These are phyloP conservation scores for Desoria tigrina DNA, from an alignment of 2,888 invertebrate genomes.

Conservation along the genomic window DNA sequence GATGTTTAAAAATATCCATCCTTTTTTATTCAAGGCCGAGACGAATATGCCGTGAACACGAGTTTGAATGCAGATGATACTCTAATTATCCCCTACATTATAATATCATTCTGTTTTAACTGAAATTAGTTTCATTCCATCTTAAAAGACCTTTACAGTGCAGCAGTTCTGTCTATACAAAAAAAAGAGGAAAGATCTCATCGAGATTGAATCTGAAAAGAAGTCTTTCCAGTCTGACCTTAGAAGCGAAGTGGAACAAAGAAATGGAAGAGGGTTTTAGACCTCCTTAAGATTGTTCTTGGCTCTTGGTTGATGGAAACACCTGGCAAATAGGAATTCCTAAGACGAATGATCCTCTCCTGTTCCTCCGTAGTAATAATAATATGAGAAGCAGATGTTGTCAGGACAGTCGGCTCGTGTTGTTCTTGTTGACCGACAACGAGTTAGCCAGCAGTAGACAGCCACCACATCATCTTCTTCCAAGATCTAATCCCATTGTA, in stretches of 20 bases:
- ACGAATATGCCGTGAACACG: too few species aligned
- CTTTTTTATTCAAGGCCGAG: too few species aligned
- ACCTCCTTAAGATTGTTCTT: not conserved
- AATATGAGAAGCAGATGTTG: constrained; percentile 43
- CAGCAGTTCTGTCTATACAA: too few species aligned
- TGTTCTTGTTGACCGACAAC: constrained; percentile 32
- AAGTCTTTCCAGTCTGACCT: not conserved
- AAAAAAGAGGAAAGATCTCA: not conserved
- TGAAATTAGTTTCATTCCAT: too few species aligned
- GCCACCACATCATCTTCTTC: constrained; percentile 2
- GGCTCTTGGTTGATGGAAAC: constrained; percentile 30
- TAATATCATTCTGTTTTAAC: too few species aligned
- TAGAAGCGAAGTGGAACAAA: constrained; percentile 1
- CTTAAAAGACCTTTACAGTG: too few species aligned
- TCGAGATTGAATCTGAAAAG: not conserved
- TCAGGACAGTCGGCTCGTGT: constrained; percentile 30
- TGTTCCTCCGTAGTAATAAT: too few species aligned
- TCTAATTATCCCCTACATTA: too few species aligned
- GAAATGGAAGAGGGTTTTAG: not conserved
- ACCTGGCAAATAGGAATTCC: constrained; percentile 46
- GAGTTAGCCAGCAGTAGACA: constrained; percentile 20
- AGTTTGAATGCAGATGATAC: too few species aligned
- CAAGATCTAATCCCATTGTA: not conserved
- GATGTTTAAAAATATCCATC: too few species aligned
- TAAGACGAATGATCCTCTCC: not conserved